Base-by-base conservation (phyloP, 2,797 vertebrate genomes). In the Sebastes miniatus region DNA sequence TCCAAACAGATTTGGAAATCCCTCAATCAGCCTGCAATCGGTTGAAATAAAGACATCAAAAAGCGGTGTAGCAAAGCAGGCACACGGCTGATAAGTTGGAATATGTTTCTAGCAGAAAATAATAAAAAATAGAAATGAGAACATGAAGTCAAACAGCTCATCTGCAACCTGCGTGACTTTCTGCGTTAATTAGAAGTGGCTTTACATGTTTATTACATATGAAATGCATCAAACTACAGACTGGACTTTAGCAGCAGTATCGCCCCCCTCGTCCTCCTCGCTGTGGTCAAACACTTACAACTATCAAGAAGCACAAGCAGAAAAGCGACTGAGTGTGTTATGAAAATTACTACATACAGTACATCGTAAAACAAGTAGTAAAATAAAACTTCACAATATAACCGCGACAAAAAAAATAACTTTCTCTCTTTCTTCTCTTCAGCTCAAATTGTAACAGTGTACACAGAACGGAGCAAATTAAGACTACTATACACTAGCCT, bases 301-400 rank as follows among this genome's bases (percentile, higher is more conserved):
- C 68, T 77, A 69, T 67, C 69, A 16, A 71, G 65, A 75, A 73
- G 61, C n/a, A 75, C 29, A 77, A 71, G 78, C 31, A 79, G 47
- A 78, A 79, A 90, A 91, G 83, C 77, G n/a, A 61, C 72, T 25
- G 69, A 63, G 69, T 73, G 73, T 64, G 72, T 65, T 81, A 71
- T 74, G 80, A 84, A 68, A 78, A 58, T 79, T 64, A 83, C 85
- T 88, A 84, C 70, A 82, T 65, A 89, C 73, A 76, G 81, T 71
- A 90, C 50, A 58, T 87, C 29, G 61, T 73, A 80, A 76, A 90
- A 87, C 73, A 90, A 71, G 61, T 68, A 67, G 79, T 76, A 85
- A 90, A 87, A 90, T 87, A 87, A 84, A 80, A 83, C 75, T 84
- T 87, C 70, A 87, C 82, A 89, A 82, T 77, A 87, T 70, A 84